These are phyloP conservation scores for Chlorodrepanis virens DNA, from an alignment of 2,113 vertebrate genomes.

Conservation along the genomic window DNA sequence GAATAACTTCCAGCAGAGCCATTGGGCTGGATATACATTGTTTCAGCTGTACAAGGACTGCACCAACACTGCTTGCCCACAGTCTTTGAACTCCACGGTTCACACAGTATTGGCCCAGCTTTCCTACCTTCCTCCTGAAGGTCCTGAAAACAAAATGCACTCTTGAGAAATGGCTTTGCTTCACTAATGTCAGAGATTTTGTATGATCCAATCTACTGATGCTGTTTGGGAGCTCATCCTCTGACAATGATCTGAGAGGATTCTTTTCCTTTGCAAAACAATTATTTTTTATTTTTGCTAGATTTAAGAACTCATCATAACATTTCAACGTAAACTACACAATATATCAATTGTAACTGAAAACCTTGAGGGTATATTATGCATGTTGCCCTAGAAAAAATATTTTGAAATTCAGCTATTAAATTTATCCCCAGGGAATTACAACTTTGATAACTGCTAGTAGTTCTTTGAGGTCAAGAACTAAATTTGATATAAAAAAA, in stretches of 20 bases:
- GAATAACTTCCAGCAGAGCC: background rate
- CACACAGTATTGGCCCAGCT: background rate
- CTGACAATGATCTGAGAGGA: background rate
- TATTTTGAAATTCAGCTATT: background rate
- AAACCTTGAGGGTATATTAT: background rate
- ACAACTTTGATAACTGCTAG: background rate
- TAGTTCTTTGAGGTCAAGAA: background rate
- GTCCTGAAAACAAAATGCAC: conserved; percentile 16
- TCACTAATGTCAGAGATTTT: background rate
- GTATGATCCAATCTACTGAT: background rate
- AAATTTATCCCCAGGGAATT: background rate
- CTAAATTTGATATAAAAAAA: background rate
- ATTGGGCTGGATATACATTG: background rate
- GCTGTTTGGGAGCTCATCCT: background rate
- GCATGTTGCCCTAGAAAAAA: background rate
- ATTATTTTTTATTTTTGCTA: background rate
- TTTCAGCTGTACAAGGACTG: background rate
- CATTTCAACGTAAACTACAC: background rate
- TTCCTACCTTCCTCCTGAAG: conserved; percentile 19
- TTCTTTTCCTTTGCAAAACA: background rate
- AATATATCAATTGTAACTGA: background rate
- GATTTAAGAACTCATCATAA: background rate
- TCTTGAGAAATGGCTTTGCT: background rate
- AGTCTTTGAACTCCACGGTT: background rate
- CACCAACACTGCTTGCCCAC: background rate